Conservation (phyloP, 2,888 invertebrate genomes). For the Lottia gigantea region DNA sequence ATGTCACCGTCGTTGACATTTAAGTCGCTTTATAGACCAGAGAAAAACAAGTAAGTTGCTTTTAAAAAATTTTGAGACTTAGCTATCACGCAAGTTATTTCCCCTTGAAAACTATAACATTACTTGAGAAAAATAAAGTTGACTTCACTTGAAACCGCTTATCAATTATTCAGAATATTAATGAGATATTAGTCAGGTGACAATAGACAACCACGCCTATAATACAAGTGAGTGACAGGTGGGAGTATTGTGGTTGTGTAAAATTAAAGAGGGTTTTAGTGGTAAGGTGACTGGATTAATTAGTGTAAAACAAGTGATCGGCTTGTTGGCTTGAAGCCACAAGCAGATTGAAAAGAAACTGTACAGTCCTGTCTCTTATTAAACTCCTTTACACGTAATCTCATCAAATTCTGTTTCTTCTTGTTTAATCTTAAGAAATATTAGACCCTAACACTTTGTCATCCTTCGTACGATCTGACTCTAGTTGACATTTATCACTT, state of each 20-base stretch:
- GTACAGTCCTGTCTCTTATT: not conserved
- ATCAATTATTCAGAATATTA: not conserved
- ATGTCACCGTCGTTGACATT: too few species aligned
- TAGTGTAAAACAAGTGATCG: slow-evolving; percentile 11
- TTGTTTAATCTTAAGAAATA: not conserved
- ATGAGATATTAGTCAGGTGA: not conserved
- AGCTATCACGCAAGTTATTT: too few species aligned
- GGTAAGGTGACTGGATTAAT: slow-evolving; percentile 6
- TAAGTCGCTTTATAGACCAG: too few species aligned
- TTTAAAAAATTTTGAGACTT: too few species aligned
- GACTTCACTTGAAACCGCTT: too few species aligned
- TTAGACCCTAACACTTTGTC: not conserved
- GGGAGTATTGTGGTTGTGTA: not conserved
- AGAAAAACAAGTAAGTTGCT: too few species aligned
- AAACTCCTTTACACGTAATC: not conserved
- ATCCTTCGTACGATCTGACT: too few species aligned
- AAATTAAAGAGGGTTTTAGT: not conserved
- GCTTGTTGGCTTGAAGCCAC: slow-evolving; percentile 9
- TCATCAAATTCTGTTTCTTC: not conserved
- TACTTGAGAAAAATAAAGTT: too few species aligned
- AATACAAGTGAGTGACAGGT: not conserved
- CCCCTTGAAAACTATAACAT: too few species aligned
- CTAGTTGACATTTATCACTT: too few species aligned
- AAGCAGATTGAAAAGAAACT: not conserved
- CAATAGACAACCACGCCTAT: not conserved